These are phyloP conservation scores for Andrena bicolor DNA, from an alignment of 2,888 invertebrate species.

Conservation along the genomic window DNA sequence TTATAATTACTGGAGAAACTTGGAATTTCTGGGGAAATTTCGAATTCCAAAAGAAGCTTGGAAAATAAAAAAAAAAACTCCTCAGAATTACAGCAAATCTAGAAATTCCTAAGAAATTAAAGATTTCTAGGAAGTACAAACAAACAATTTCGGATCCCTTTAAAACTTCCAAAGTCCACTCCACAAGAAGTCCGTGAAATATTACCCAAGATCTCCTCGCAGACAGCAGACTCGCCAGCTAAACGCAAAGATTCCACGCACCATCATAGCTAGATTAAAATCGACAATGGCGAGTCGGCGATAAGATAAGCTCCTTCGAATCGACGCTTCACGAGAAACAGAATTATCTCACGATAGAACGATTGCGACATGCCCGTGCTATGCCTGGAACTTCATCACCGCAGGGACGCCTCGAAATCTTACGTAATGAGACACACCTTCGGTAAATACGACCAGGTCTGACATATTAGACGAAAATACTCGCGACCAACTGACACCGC, in stretches of 20 bases:
- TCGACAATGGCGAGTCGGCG: neutral
- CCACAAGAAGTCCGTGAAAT: too few relatives aligned
- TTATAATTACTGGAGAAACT: too few relatives aligned
- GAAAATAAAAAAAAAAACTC: too few relatives aligned
- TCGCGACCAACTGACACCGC: neutral
- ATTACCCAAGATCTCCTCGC: neutral
- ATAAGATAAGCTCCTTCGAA: constrained; percentile 20
- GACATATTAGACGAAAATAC: constrained; percentile 37
- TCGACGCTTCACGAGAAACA: constrained; percentile 7
- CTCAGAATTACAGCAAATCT: too few relatives aligned
- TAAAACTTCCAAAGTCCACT: too few relatives aligned
- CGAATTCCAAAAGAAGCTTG: too few relatives aligned
- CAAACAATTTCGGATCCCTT: too few relatives aligned
- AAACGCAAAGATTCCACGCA: neutral
- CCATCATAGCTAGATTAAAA: neutral
- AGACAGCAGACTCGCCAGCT: neutral
- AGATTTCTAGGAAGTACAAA: too few relatives aligned
- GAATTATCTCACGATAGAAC: constrained; percentile 34
- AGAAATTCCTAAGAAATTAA: too few relatives aligned
- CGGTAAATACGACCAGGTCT: constrained; percentile 42
- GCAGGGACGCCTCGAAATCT: constrained; percentile 51
- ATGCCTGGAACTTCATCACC: constrained; percentile 55
- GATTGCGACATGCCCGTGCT: constrained; percentile 46
- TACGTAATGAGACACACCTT: constrained; percentile 62
- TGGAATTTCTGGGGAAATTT: too few relatives aligned